Evolutionary conservation across 2,113 vertebrate genomes (phyloP), one percentile per base, ranked within the genome.

Genomic region (Zingel zingel): DNA sequence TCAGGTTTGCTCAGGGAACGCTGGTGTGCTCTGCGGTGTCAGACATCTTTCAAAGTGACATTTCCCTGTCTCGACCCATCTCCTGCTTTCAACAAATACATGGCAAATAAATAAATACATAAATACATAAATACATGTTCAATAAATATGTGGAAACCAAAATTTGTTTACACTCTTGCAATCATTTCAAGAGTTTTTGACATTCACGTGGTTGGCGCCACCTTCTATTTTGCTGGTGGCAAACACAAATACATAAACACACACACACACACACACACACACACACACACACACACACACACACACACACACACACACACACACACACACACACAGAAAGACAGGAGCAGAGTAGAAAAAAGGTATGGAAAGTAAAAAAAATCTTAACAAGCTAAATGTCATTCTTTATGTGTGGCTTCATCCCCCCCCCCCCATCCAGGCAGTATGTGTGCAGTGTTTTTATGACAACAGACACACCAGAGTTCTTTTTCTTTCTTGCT

Each of bases 121-220:
- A 80, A 66, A 87, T 69, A 82, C 43, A 86, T 77, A 83, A 79
- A 83, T 89, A 66, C 64, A 85, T 59, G 53, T 67, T 84, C 79
- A 85, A 87, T 75, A 88, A 90, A 91, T 56, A 87, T 61, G 81
- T 77, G 48, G 30, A 88, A 43, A 85, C 82, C 82, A 82, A 77
- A 88, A 81, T 84, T 67, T 76, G 59, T 66, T 25, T 53, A 82
- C 72, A 83, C 45, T 82, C 70, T 65, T 45, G 79, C 50, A 75
- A 74, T 65, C 25, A 51, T 69, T 89, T 82, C 23, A 54, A 83
- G 77, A 1, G 4, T 78, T 73, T 79, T 72, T 87, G 77, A 94
- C 93, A 93, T 94, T 94, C 92, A 87, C 62, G 81, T 78, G 64
- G 79, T 90, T 88, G 30, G 72, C 47, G 33, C 61, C 81, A 13